Evolutionary conservation across 2,888 invertebrate species (phyloP), one percentile per base, ranked within the genome.

Genomic region (Syrista parreyssii): DNA sequence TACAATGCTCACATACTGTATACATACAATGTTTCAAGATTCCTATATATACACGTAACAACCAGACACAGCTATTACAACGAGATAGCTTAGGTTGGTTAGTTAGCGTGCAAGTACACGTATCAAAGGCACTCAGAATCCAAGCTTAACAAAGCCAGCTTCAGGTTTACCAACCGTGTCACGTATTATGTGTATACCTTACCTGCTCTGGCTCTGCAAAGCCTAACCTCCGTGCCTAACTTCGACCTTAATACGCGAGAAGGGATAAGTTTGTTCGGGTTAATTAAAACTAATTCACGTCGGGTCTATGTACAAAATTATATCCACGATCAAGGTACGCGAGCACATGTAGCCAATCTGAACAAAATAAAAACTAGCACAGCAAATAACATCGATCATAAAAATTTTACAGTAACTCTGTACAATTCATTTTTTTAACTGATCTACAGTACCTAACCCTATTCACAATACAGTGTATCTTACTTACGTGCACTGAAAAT

Each of bases 91-190:
- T 90, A 91, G 91, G 91, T 91, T 91, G 91, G 90, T 91, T 91
- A 91, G 91, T 91, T 91, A 91, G 91, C 91, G 90, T 90, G 91
- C 91, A 91, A 91, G 91, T 91, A 91, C 91, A 91, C 91, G 91
- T 91, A 91, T 91, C 91, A 91, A 91, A 91, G 91, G 91, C 91
- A 91, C 91, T 91, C 91, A 90, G 91, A 91, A 91, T 91, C 88
- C 90, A 89, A 89, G 91, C 90, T 90, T 91, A 91, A 91, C 91
- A 91, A 91, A 91, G 91, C 91, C 89, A 87, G 88, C 88, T 87
- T 87, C 86, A 85, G 87, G 86, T 89, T 91, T 91, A 88, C 90
- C 89, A 91, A 91, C 88, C 91, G 91, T 90, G 89, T 91, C 91
- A 91, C 88, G 87, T 88, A 87, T 85, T 87, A 89, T 88, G 88